Conservation (phyloP, 2,888 invertebrate species). For the Epirrhoe alternata region DNA sequence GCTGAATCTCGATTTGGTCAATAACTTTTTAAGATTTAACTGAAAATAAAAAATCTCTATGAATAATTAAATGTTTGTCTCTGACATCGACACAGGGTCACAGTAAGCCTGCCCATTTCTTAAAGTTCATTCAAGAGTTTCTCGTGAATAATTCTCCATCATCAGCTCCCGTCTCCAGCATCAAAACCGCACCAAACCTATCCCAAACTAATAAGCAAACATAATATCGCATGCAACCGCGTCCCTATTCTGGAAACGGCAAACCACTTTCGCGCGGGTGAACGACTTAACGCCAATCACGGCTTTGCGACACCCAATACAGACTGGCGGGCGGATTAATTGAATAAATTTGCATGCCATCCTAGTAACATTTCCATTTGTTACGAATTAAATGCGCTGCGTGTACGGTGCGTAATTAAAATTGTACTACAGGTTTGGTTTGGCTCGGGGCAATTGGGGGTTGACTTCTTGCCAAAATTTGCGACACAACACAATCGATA, state of each 20-base stretch:
- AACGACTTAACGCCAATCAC: constrained; percentile 81
- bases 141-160: neutral
- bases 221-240: constrained; percentile 68
- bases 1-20: neutral
- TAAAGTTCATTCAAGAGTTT: neutral
- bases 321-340: constrained; percentile 77
- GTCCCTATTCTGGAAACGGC: constrained; percentile 65
- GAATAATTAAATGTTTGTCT: too few relatives aligned
- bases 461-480: constrained; percentile 9
- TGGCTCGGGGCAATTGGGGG: constrained; percentile 11
- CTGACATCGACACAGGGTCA: neutral
- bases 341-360: constrained; percentile 84
- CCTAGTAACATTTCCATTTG: constrained; percentile 77
- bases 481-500: neutral
- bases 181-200: constrained; percentile 30
- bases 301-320: constrained; percentile 78
- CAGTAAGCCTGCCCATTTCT: neutral
- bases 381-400: constrained; percentile 70
- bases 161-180: neutral
- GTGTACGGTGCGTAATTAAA: constrained; percentile 46
- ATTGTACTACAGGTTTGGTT: constrained; percentile 26
- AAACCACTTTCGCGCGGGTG: constrained; percentile 69
- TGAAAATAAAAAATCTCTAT: too few relatives aligned
- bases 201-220: constrained; percentile 71
- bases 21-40: too few relatives aligned